Evolutionary conservation across 2,113 vertebrate species (phyloP), one percentile per base, ranked within the genome.

Genomic region (Ceyx melanurus): DNA sequence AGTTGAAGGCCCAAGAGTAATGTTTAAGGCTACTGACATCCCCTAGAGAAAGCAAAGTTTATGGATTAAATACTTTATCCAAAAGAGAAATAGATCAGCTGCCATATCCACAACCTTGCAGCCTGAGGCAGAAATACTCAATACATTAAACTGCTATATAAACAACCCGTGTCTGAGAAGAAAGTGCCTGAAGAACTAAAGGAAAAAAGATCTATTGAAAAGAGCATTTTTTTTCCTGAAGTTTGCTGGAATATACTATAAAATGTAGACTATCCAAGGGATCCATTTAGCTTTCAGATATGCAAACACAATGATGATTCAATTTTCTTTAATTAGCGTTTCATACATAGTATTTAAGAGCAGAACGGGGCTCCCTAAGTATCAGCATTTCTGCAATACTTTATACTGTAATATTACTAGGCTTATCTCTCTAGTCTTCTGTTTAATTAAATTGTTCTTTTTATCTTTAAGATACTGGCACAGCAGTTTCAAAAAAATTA

Each of bases 11-110:
- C n/a, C 42, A 76, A 81, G 84, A 93, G 82, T 93, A 88, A 90
- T 71, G 86, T 88, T 91, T 88, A 95, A 92, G 78, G 70, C 76
- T 77, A 81, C 45, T 42, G 31, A 90, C 5, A 8, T 62, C 73
- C 82, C 60, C 94, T 28, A 58, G 90, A 95, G 90, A 91, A 76
- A 89, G 61, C 87, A 83, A 92, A 71, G 40, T 57, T 79, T 84
- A 86, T 68, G 73, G 82, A 94, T 94, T 96, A 96, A 97, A 92
- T 94, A 88, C 86, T 91, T 96, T 70, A 94, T 92, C 73, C 2
- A 10, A 78, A 93, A 88, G 86, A 95, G 91, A 92, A 96, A 96
- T 89, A 93, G 61, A 94, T 96, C 91, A 93, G 67, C 92, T 97
- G 88, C 89, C 87, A 88, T 79, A 77, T 48, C 89, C 89, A 92